phyloP scores from a whole-genome alignment of 2,113 vertebrate species.

The Amphiprion ocellaris region DNA sequence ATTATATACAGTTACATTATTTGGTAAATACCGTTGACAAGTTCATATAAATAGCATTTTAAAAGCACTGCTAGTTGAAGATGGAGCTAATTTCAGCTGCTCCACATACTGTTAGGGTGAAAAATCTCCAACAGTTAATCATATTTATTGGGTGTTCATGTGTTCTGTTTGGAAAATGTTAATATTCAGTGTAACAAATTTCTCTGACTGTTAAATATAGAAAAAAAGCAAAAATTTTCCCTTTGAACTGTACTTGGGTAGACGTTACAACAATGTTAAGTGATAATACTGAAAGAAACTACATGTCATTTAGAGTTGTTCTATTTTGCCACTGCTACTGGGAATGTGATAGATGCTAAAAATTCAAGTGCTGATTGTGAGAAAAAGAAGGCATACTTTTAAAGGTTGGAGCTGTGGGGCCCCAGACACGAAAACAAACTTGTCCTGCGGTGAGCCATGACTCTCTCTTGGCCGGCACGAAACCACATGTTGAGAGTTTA shows the following conservation, averaged over 20 bases:
- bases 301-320: too few species aligned
- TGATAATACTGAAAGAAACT: neutral
- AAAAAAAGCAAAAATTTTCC: too few species aligned
- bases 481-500: conserved; percentile 8
- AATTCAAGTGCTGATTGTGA: neutral
- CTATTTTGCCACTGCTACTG: neutral
- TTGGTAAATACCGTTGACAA: too few species aligned
- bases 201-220: neutral
- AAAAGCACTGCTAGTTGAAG: too few species aligned
- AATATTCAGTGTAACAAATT: neutral
- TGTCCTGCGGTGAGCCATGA: conserved; percentile 1
- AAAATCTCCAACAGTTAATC: neutral
- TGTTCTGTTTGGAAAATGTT: neutral
- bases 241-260: too few species aligned
- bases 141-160: neutral
- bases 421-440: conserved; percentile 15
- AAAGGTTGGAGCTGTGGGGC: neutral
- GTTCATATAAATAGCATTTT: too few species aligned
- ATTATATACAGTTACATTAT: too few species aligned
- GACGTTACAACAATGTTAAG: neutral
- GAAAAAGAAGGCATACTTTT: neutral
- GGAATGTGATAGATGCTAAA: neutral
- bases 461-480: conserved; percentile 19
- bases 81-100: neutral
- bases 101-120: neutral